Conservation (phyloP, 2,113 vertebrate genomes). For the Nerophis lumbriciformis region DNA sequence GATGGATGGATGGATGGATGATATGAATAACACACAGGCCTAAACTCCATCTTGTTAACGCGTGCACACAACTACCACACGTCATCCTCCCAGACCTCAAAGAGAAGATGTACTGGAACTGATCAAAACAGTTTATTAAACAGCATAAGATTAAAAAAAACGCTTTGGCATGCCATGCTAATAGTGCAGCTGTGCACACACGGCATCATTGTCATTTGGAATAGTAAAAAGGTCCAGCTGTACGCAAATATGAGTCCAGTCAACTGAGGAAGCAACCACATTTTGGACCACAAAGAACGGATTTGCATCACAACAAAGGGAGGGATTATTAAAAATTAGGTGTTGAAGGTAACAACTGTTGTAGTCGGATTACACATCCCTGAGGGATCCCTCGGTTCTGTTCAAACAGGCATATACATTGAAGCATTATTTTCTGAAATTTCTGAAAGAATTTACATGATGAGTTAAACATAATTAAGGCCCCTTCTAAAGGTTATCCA, state of each 20-base stretch:
- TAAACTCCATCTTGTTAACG: background rate
- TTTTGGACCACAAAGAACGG: background rate
- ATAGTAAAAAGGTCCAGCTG: conserved; percentile 70
- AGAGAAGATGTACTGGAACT: conserved; percentile 23
- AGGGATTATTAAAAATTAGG: background rate
- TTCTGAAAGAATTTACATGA: too few species aligned
- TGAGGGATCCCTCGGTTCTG: background rate
- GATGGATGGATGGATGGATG: too few species aligned
- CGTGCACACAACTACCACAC: conserved; percentile 1
- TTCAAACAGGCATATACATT: too few species aligned
- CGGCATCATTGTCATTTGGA: conserved; percentile 68
- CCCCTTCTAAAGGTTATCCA: too few species aligned
- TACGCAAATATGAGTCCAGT: conserved; percentile 41
- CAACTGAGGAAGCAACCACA: background rate
- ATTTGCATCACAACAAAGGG: background rate
- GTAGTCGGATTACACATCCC: background rate
- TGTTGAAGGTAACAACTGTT: background rate
- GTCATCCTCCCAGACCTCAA: conserved; percentile 19
- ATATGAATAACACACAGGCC: background rate
- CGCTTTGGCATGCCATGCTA: conserved; percentile 52
- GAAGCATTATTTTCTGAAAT: too few species aligned
- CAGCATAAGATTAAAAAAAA: too few species aligned
- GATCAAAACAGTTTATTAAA: conserved; percentile 9
- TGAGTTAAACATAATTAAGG: too few species aligned
- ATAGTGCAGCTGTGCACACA: conserved; percentile 66